These are phyloP conservation scores for Aeoliscus strigatus DNA, from an alignment of 2,797 vertebrate genomes.

Conservation along the genomic window DNA sequence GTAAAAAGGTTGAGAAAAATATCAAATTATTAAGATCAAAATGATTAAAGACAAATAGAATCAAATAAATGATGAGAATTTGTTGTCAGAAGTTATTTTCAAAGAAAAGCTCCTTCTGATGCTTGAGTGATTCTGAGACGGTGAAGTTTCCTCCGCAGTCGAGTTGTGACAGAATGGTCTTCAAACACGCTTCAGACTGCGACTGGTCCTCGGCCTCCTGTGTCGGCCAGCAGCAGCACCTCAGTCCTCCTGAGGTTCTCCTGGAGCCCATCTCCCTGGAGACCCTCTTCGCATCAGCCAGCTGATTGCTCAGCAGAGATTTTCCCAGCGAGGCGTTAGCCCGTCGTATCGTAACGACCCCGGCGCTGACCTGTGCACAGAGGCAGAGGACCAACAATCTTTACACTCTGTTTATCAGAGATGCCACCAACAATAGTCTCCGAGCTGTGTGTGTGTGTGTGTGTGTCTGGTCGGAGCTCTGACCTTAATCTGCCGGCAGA, in stretches of 20 bases:
- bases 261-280: constrained; percentile 39
- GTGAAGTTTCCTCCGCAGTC: too few species aligned
- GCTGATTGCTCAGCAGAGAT: constrained; percentile 68
- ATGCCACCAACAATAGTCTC: constrained; percentile 53
- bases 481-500: constrained; percentile 74
- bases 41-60: too few species aligned
- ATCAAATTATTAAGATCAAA: too few species aligned
- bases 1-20: too few species aligned
- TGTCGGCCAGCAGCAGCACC: constrained; percentile 18
- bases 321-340: constrained; percentile 53
- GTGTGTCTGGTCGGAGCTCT: constrained; percentile 59
- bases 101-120: too few species aligned
- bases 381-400: constrained; percentile 58
- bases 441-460: constrained; percentile 35
- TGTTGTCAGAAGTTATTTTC: too few species aligned
- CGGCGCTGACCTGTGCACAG: constrained; percentile 68
- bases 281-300: constrained; percentile 57
- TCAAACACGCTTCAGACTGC: too few species aligned
- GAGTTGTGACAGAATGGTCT: too few species aligned
- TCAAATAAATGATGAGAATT: too few species aligned
- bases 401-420: constrained; percentile 67
- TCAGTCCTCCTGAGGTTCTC: too few species aligned
- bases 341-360: constrained; percentile 59
- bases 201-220: too few species aligned
- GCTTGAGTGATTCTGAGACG: too few species aligned